Conservation (phyloP, 2,113 vertebrate genomes). For the Castor canadensis region DNA sequence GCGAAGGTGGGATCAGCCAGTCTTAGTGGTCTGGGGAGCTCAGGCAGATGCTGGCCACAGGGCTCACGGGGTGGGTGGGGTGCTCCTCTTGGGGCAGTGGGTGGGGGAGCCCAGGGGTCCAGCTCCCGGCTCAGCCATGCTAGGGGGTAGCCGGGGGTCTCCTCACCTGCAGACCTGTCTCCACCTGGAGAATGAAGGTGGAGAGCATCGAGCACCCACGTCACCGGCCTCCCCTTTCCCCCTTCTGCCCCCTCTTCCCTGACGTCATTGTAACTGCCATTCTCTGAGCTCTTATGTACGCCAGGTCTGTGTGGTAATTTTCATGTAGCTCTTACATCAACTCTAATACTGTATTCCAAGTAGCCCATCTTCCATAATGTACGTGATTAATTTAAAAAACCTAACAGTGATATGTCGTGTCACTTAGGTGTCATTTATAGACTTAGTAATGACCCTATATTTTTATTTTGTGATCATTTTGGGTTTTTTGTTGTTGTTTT, state of each 20-base stretch:
- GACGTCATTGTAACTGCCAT: rapidly evolving
- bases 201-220: neutral
- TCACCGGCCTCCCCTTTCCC: neutral
- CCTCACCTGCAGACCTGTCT: neutral
- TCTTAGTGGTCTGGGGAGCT: neutral
- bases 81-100: no score
- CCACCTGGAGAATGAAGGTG: neutral
- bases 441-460: rapidly evolving
- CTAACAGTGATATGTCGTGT: neutral
- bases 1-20: no score
- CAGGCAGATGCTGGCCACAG: neutral
- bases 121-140: no score
- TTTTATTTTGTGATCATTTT: neutral
- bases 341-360: neutral
- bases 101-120: no score
- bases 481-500: neutral
- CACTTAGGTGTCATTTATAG: no score
- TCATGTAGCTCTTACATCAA: neutral
- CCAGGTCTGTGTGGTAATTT: neutral
- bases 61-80: neutral
- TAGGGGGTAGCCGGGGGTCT: no score
- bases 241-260: neutral
- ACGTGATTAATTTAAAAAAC: neutral
- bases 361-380: neutral
- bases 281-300: neutral